phyloP scores from a whole-genome alignment of 2,113 vertebrate genomes.

The Fregata magnificens region DNA sequence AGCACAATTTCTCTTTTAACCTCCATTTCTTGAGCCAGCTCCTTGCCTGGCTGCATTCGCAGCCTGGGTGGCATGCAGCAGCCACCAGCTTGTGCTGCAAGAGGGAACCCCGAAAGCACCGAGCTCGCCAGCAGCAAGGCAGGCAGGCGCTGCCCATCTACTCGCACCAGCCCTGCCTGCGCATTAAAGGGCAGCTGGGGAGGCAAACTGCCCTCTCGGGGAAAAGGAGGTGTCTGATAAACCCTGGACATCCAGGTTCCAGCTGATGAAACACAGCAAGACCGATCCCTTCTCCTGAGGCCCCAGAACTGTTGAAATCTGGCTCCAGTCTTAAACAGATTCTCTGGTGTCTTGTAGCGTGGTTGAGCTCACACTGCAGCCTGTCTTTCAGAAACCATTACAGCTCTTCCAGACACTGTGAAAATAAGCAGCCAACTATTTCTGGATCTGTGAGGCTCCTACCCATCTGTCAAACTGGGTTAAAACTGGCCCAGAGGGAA shows the following conservation, averaged over 20 bases:
- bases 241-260: not conserved
- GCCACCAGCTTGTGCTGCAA: not conserved
- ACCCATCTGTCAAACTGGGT: not conserved
- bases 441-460: not conserved
- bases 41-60: not conserved
- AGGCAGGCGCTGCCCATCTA: not conserved
- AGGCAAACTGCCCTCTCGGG: not conserved
- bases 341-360: not conserved
- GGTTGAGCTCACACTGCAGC: not conserved
- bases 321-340: not conserved
- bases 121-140: fast-evolving
- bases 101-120: not conserved
- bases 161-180: not conserved
- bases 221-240: not conserved
- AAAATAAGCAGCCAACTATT: not conserved
- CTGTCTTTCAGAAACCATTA: not conserved
- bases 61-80: not conserved
- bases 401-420: not conserved
- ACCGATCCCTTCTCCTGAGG: not conserved
- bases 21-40: not conserved
- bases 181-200: no score
- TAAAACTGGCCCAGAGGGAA: not conserved
- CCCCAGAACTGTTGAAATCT: not conserved
- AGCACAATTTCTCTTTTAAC: not conserved
- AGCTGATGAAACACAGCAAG: not conserved